Conservation (phyloP, 2,797 vertebrate genomes). For the Champsocephalus gunnari region DNA sequence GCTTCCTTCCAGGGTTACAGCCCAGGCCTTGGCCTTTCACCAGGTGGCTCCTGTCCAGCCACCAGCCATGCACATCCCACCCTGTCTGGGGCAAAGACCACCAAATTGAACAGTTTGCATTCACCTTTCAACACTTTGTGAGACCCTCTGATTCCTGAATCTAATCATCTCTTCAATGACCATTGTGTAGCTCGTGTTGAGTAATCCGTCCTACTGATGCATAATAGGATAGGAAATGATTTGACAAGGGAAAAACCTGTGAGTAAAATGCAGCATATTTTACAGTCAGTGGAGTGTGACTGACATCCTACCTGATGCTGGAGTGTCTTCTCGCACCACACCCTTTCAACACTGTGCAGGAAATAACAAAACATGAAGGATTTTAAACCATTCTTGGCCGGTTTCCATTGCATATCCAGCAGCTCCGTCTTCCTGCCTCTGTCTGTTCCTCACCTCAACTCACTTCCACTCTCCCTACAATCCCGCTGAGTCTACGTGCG, state of each 20-base stretch:
- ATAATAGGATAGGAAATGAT: background rate
- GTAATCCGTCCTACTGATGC: background rate
- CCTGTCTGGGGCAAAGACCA: conserved; percentile 33
- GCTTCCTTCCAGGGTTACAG: conserved; percentile 91
- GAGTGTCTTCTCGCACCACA: conserved; percentile 12
- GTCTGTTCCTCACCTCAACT: conserved; percentile 38
- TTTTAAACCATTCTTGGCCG: conserved; percentile 36
- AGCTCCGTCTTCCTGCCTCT: conserved; percentile 61
- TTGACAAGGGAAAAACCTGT: background rate
- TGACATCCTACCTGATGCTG: conserved; percentile 21
- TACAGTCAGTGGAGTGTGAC: background rate
- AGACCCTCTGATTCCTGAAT: conserved; percentile 3
- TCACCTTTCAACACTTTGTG: background rate
- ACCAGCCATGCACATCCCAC: conserved; percentile 50
- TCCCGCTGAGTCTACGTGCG: conserved; percentile 10
- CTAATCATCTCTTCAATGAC: background rate
- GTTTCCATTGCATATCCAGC: conserved; percentile 57
- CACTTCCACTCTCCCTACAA: conserved; percentile 44
- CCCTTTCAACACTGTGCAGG: conserved; percentile 11
- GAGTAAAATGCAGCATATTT: background rate
- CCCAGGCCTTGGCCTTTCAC: conserved; percentile 88
- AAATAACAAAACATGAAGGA: conserved; percentile 48
- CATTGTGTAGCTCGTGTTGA: background rate
- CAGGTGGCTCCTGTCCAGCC: conserved; percentile 82
- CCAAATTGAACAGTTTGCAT: conserved; percentile 14